These are phyloP conservation scores for Mesorhabditis belari DNA, from an alignment of 2,888 invertebrate genomes.

Conservation along the genomic window DNA sequence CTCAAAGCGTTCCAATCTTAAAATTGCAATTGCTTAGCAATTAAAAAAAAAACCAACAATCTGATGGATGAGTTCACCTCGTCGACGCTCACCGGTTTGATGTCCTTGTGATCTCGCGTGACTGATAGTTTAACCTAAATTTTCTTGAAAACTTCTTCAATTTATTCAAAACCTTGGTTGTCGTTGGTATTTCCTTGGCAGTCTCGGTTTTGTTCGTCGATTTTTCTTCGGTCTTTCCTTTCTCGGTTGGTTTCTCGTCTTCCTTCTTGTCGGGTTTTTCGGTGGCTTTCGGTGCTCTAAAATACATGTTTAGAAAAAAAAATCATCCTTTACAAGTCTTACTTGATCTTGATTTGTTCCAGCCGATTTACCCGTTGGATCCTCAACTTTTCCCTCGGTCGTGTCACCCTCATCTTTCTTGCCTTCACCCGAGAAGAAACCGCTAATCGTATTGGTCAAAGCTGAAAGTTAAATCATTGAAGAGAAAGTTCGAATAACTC, in stretches of 20 bases:
- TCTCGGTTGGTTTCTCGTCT: conserved; percentile 53
- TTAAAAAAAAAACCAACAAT: conserved; percentile 2
- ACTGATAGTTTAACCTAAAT: conserved; percentile 60
- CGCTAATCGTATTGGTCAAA: conserved; percentile 25
- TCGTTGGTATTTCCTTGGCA: conserved; percentile 58
- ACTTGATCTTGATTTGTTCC: not conserved
- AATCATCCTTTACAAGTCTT: not conserved
- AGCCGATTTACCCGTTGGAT: conserved; percentile 12
- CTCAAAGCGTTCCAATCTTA: conserved; percentile 55
- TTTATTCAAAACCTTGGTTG: conserved; percentile 56
- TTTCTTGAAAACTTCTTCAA: not conserved
- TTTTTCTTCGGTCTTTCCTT: conserved; percentile 32
- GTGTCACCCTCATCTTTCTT: conserved; percentile 13
- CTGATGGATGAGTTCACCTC: conserved; percentile 15
- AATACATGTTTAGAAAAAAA: not conserved
- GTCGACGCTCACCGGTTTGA: not conserved
- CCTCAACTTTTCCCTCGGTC: conserved; percentile 8
- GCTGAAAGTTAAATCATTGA: conserved; percentile 14
- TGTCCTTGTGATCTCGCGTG: conserved; percentile 23
- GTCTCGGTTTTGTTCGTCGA: conserved; percentile 17
- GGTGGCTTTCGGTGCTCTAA: not conserved
- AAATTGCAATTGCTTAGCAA: not conserved
- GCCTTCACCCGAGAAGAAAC: conserved; percentile 19
- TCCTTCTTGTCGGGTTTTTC: conserved; percentile 53
- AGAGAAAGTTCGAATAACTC: conserved; percentile 2